Percentiles rank a stretch among this genome's conserved stretches.
Evolutionary conservation across 92 coral and sea anemone genomes (phyloP).

Genomic region (Siderastrea siderea): DNA sequence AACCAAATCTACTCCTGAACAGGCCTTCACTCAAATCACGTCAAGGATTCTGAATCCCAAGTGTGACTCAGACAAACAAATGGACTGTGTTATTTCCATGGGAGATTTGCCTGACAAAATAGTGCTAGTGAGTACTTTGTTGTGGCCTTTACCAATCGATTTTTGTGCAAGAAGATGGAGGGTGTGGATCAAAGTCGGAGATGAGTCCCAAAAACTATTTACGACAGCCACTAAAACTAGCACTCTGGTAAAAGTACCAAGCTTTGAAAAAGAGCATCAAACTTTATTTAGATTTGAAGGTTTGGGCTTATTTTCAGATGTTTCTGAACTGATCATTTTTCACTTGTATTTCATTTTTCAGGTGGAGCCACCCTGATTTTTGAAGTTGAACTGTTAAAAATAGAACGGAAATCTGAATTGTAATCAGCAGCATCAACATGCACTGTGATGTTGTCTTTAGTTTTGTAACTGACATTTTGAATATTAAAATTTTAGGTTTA

Average conservation of each 20-base stretch:
- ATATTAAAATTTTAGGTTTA: neutral
- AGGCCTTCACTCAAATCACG: too few species aligned
- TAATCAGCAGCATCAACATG: slow-evolving; percentile 25
- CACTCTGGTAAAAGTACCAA: too few species aligned
- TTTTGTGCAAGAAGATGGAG: too few species aligned
- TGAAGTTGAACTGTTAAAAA: slow-evolving; percentile 97
- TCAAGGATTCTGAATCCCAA: too few species aligned
- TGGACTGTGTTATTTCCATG: too few species aligned
- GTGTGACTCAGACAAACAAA: too few species aligned
- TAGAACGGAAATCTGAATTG: slow-evolving; percentile 82
- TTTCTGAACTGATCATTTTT: neutral
- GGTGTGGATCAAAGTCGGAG: neutral
- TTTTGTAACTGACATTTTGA: neutral
- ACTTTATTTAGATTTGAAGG: neutral
- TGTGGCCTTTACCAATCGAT: too few species aligned
- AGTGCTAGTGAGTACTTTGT: too few species aligned
- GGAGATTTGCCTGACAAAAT: too few species aligned
- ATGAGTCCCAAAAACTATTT: neutral
- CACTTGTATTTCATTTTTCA: slow-evolving; percentile 45
- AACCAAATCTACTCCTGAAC: too few species aligned
- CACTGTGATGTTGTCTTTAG: neutral
- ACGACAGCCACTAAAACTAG: too few species aligned
- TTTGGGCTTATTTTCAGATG: slow-evolving; percentile 1
- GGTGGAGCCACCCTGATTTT: slow-evolving; percentile 99
- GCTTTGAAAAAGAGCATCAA: neutral